Conservation (phyloP, 2,888 invertebrate species). For the Cataglyphis cursor region DNA sequence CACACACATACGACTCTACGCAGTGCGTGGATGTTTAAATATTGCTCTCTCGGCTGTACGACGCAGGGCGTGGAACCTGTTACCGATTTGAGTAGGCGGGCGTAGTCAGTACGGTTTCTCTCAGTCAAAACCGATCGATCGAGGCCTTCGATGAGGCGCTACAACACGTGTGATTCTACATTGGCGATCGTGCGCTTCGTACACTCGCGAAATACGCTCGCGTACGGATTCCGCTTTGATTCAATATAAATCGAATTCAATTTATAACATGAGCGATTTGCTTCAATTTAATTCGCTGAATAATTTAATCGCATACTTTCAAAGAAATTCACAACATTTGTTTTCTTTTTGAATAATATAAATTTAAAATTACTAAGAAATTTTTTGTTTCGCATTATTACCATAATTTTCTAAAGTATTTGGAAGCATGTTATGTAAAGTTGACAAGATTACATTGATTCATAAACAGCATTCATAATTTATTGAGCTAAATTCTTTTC, state of each 20-base stretch:
- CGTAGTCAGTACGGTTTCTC: constrained; percentile 44
- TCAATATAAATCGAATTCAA: background rate
- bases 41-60: constrained; percentile 50
- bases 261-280: background rate
- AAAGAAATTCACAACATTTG: background rate
- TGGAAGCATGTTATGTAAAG: background rate
- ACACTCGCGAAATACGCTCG: background rate
- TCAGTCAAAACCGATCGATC: constrained; percentile 54
- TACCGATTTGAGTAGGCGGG: constrained; percentile 78
- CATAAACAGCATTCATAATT: background rate
- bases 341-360: background rate
- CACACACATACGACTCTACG: constrained; percentile 2
- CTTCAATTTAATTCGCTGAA: background rate
- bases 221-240: background rate
- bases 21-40: constrained; percentile 63
- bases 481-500: background rate
- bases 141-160: constrained; percentile 39
- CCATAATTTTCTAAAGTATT: background rate
- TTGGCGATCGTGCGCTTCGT: background rate
- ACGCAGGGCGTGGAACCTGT: constrained; percentile 79
- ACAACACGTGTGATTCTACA: constrained; percentile 55
- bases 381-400: background rate
- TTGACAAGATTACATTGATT: background rate
- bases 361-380: background rate
- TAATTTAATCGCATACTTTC: background rate